Base-by-base conservation (phyloP, 1,140 invertebrate genomes). In the Augochlora pura region DNA sequence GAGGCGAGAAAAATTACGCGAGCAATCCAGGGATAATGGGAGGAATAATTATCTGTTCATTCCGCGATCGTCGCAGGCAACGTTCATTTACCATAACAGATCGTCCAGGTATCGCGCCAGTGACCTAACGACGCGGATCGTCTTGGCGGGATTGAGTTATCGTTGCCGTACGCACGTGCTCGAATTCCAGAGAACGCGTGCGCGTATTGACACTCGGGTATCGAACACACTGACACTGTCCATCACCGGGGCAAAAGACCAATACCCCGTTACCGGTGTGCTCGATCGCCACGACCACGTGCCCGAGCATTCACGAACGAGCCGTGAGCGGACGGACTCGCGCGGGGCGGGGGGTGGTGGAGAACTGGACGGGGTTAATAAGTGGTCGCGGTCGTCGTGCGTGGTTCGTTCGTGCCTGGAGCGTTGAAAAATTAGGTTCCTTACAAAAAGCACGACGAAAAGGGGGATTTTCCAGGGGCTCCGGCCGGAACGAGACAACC, bases 341-440 rank as follows among this genome's bases (percentile, higher is more conserved):
- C 10, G 42, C 42, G 42, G 42, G 42, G 42, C 9, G 38, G 8
- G 9, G 42, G 42, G 12, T 42, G 42, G 42, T 12, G 63, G 42
- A 57, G 49, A 69, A 69, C 66, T 39, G 57, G 70, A 46, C 59
- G 70, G 62, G 80, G 84, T 82, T 86, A 86, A 86, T 86, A 86
- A 86, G 84, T 85, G 77, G 84, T 78, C 62, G 84, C 46, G 72
- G 82, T 73, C 69, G 54, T 25, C 25, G 64, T 62, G 60, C 82
- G 77, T 52, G 81, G 81, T 57, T 42, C 73, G 74, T 57, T 74
- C 67, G 57, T 64, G 68, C 70, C 67, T 66, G 54, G 86, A 82
- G 80, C 86, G 86, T 87, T 85, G 87, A 86, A 87, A 88, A 88
- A 88, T 88, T 87, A 88, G 87, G 76, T 79, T 87, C 79, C 80